Conservation (phyloP, 2,888 invertebrate species). For the Cephonodes hylas region DNA sequence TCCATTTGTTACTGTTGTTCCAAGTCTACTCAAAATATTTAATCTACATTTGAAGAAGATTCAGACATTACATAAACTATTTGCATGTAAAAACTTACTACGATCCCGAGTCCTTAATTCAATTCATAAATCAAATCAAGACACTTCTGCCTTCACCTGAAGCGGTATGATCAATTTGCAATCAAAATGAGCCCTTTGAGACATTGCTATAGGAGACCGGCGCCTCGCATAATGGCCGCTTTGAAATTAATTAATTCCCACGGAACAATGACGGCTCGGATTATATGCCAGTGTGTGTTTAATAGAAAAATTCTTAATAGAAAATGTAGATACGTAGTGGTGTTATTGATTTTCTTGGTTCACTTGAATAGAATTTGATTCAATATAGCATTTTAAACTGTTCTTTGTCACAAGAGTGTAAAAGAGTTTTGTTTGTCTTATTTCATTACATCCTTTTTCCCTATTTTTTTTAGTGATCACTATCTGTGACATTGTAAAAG, state of each 20-base stretch:
- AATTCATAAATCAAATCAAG: slow-evolving; percentile 26
- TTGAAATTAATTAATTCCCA: slow-evolving; percentile 13
- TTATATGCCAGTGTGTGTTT: background rate
- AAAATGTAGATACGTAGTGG: background rate
- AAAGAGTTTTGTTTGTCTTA: too few relatives aligned
- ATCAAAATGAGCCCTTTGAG: slow-evolving; percentile 52
- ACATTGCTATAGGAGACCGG: slow-evolving; percentile 26
- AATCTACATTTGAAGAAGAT: too few relatives aligned
- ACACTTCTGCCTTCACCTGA: slow-evolving; percentile 13
- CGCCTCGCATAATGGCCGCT: slow-evolving; percentile 31
- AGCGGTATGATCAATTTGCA: slow-evolving; percentile 55
- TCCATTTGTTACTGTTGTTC: too few relatives aligned
- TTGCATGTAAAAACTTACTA: background rate
- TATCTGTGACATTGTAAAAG: too few relatives aligned
- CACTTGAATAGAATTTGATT: background rate
- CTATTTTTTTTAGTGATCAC: too few relatives aligned
- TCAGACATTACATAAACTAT: background rate
- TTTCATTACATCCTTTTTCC: too few relatives aligned
- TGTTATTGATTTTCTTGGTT: background rate
- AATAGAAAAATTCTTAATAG: background rate
- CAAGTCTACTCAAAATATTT: too few relatives aligned
- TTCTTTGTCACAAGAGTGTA: too few relatives aligned
- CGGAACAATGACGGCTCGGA: background rate
- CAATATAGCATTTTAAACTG: too few relatives aligned
- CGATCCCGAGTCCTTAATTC: too few relatives aligned